Percentiles rank a stretch among this genome's conserved stretches.
Evolutionary conservation across 2,797 vertebrate species (phyloP).

Genomic region (Eurystomus glaucurus): DNA sequence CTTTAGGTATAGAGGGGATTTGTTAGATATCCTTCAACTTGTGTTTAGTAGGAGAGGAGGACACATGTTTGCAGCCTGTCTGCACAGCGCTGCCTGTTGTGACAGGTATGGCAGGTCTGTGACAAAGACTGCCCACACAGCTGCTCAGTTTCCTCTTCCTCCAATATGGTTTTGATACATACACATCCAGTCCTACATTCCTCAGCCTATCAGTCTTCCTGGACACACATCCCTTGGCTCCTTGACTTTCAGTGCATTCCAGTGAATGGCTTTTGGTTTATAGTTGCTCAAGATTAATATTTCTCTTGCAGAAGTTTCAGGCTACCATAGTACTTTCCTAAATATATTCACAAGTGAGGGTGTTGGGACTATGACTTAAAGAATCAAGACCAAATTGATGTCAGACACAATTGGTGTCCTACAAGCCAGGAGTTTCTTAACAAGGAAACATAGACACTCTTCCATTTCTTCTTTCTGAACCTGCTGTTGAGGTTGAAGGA

Average conservation of each 20-base stretch:
- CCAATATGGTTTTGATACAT: not conserved
- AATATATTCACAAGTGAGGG: not conserved
- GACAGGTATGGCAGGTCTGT: not conserved
- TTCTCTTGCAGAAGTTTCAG: not conserved
- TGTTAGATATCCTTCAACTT: not conserved
- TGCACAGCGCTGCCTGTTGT: not conserved
- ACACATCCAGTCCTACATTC: not conserved
- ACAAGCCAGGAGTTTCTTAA: not conserved
- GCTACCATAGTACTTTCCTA: not conserved
- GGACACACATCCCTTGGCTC: not conserved
- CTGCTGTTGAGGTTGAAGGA: not conserved
- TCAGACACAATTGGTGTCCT: not conserved
- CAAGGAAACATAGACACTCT: fast-evolving
- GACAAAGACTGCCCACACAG: not conserved
- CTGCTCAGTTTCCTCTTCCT: not conserved
- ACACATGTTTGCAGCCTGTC: fast-evolving
- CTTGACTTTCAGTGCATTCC: not conserved
- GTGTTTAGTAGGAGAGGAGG: not conserved
- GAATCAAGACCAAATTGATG: not conserved
- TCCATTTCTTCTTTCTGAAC: not conserved
- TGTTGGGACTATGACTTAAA: not conserved
- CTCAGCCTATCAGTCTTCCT: not conserved
- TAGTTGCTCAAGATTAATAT: not conserved
- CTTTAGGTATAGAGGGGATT: not conserved
- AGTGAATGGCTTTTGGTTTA: not conserved